Percentiles rank a stretch among this genome's conserved stretches.
Conservation (phyloP, 2,888 invertebrate genomes). For the Meganola albula region DNA sequence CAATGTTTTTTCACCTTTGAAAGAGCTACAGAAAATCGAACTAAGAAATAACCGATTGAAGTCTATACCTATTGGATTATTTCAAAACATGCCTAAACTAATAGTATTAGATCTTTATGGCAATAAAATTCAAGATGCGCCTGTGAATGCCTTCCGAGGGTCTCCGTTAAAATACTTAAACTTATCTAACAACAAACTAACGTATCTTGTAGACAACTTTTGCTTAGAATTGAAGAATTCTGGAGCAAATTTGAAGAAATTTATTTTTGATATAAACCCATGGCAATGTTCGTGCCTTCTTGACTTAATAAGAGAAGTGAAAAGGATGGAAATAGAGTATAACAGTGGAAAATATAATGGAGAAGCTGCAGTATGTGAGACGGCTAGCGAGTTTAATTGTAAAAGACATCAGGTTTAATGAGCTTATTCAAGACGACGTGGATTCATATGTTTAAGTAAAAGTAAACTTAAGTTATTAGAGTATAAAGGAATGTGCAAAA, state of each 20-base stretch:
- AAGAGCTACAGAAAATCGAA: constrained; percentile 41
- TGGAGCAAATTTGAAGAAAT: constrained; percentile 45
- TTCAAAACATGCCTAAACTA: constrained; percentile 40
- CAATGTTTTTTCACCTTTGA: constrained; percentile 43
- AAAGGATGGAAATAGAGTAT: constrained; percentile 42
- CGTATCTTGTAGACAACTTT: constrained; percentile 57
- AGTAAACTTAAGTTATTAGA: no score
- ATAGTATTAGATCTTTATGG: constrained; percentile 47
- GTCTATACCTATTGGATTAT: constrained; percentile 43
- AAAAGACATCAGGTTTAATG: constrained; percentile 46
- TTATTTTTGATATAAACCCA: constrained; percentile 60
- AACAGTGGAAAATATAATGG: constrained; percentile 48
- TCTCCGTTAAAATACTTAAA: constrained; percentile 50
- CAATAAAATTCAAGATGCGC: constrained; percentile 46
- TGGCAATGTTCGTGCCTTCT: constrained; percentile 63
- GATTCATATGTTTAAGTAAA: no score
- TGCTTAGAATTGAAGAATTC: constrained; percentile 51
- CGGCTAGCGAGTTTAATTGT: constrained; percentile 42
- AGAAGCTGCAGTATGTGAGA: constrained; percentile 48
- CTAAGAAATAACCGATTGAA: constrained; percentile 49
- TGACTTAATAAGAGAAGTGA: constrained; percentile 51
- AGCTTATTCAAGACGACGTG: no score
- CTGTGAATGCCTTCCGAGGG: constrained; percentile 49
- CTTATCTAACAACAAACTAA: constrained; percentile 50
- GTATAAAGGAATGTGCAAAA: no score